Evolutionary conservation across 1,140 invertebrate genomes (phyloP), one percentile per base, ranked within the genome.

Genomic region (Scaptomyza hsui): DNA sequence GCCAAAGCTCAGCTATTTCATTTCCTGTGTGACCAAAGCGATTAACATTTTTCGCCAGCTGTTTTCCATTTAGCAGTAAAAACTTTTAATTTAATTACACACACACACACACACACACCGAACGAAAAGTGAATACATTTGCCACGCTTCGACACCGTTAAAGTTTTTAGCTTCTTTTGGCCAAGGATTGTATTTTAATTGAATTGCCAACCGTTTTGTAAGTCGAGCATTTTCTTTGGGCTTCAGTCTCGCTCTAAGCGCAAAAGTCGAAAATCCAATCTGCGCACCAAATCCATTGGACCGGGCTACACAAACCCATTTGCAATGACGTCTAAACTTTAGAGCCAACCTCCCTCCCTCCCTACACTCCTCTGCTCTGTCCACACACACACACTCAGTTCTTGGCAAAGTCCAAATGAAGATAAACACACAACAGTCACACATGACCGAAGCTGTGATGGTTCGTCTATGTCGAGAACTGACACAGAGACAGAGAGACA

Each of bases 21-120:
- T 72, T 72, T 72, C 69, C 69, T 55, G 48, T 48, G 62, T 39
- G 35, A 32, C 26, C 62, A 18, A 53, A 75, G 63, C 69, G 72
- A 85, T 85, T 85, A 85, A 63, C 73, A 83, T 79, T 62, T 68
- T 51, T 26, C 24, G 56, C 56, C 42, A 64, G 51, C 44, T 65
- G 67, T 57, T 78, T n/a, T 79, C 78, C 75, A 60, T 67, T 60
- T 67, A 53, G 63, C 18, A 51, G 55, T 51, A 53, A 55, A 72
- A 72, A 76, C 49, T 86, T 85, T 77, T 86, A 80, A 85, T 86
- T 85, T 86, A 85, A 85, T 85, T 86, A 45, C 60, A 55, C 41
- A 72, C 21, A 51, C 47, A 26, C 19, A 37, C 15, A 56, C 42
- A 37, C 7, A 61, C 48, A 72, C 18, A 65, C 12, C 15, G 16